Evolutionary conservation across 1,140 invertebrate species (phyloP), one percentile per base, ranked within the genome.

Genomic region (Drosophila biarmipes): DNA sequence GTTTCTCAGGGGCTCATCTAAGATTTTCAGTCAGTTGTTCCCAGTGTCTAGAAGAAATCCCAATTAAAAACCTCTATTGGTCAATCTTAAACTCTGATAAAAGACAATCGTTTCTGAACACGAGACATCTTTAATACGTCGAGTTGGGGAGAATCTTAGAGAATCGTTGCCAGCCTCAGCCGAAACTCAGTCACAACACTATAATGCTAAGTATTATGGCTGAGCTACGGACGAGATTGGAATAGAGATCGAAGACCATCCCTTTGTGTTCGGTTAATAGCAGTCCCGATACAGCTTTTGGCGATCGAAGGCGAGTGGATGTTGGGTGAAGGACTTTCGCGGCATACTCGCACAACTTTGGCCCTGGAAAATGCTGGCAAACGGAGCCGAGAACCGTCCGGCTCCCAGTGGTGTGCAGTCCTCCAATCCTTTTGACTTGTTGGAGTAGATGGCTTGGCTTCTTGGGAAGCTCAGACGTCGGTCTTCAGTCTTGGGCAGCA

Each of bases 81-180:
- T 31, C 10, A n/a, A n/a, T 31, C 24, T 31, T 8, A 2, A 31
- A 31, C 29, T 8, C 10, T 10, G 29, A 31, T 31, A 2, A 31
- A 53, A 53, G 7, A n/a, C 4, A 4, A 11, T 10, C 29, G 21
- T n/a, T 10, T 34, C 27, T 67, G 29, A n/a, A 67, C 21, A 67
- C 10, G 7, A 40, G 24, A 56, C 34, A 38, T 21, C 11, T 69
- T 69, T 68, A 68, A 68, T 69, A 46, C 19, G 40, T 35, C 14
- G 1, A 38, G 1, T 31, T 43, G 11, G 4, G 19, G 29, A 24
- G 6, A 37, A 12, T 19, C 27, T 4, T 24, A 6, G 12, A 56
- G 2, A 6, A 11, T 6, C 21, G 19, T 10, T 12, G 15, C 19
- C 64, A 31, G n/a, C 19, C 35, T 6, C 63, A 69, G n/a, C 12